Conservation (phyloP, 2,888 invertebrate species). For the Coronaproctus castanopsis region DNA sequence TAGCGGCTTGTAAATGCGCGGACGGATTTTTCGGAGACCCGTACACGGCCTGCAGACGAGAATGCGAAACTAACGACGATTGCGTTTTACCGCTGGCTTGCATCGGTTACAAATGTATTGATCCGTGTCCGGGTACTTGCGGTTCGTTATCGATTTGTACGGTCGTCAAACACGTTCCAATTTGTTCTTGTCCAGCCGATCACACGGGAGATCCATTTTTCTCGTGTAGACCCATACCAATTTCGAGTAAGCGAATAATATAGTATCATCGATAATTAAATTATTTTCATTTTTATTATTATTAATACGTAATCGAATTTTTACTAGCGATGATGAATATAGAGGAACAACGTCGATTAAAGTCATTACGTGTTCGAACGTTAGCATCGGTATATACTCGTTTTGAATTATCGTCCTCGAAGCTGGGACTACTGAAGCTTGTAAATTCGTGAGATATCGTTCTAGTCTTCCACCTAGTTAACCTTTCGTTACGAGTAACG, state of each 20-base stretch:
- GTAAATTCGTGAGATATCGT: too few species aligned
- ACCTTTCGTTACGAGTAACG: too few species aligned
- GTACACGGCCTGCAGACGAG: conserved; percentile 50
- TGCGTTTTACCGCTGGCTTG: conserved; percentile 54
- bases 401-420: too few species aligned
- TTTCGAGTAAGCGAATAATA: conserved; percentile 23
- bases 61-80: conserved; percentile 59
- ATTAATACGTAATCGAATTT: too few species aligned
- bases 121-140: conserved; percentile 68
- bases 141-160: conserved; percentile 58
- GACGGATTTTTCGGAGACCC: conserved; percentile 64
- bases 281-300: too few species aligned
- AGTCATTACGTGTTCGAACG: too few species aligned
- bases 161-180: conserved; percentile 57
- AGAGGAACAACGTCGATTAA: too few species aligned
- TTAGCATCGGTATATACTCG: too few species aligned
- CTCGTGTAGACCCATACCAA: conserved; percentile 37
- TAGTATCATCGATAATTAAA: too few species aligned
- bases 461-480: too few species aligned
- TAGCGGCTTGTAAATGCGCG: conserved; percentile 66
- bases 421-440: too few species aligned
- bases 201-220: conserved; percentile 67
- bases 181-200: conserved; percentile 51
- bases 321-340: too few species aligned
- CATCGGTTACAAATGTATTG: conserved; percentile 58